Conservation (phyloP, 2,888 invertebrate species). For the Drosophila anceps region DNA sequence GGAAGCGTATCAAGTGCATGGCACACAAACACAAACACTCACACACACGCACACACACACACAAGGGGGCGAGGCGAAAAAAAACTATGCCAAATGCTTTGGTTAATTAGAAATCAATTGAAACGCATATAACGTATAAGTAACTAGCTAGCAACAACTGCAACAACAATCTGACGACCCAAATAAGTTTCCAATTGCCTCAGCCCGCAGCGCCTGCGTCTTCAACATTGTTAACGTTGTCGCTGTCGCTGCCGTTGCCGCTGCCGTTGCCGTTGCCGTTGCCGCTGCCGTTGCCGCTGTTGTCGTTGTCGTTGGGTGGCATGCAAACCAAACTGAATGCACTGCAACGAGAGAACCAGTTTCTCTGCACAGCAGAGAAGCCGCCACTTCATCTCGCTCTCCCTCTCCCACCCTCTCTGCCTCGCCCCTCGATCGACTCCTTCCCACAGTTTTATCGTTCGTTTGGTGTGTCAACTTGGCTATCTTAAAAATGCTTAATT, state of each 20-base stretch:
- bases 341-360: slow-evolving; percentile 55
- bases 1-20: slow-evolving; percentile 73
- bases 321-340: slow-evolving; percentile 61
- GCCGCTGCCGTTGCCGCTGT: background rate
- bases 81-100: slow-evolving; percentile 50
- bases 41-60: slow-evolving; percentile 12
- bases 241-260: background rate
- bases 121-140: slow-evolving; percentile 50
- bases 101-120: slow-evolving; percentile 76
- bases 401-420: too few relatives aligned
- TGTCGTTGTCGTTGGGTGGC: slow-evolving; percentile 48
- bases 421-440: background rate
- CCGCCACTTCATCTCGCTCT: background rate
- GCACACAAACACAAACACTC: slow-evolving; percentile 22
- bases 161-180: slow-evolving; percentile 57
- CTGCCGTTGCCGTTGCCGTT: slow-evolving; percentile 4
- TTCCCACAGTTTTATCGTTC: slow-evolving; percentile 15
- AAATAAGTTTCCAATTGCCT: slow-evolving; percentile 58
- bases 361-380: slow-evolving; percentile 16
- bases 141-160: slow-evolving; percentile 32
- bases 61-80: slow-evolving; percentile 25
- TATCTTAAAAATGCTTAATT: slow-evolving; percentile 67
- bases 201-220: slow-evolving; percentile 24
- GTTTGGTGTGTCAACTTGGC: slow-evolving; percentile 37
- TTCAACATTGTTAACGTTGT: slow-evolving; percentile 3